A percentile compares a stretch with the other conserved stretches of the same genome.
Evolutionary conservation across 2,797 vertebrate species (phyloP).

Genomic region (Pangasius sanitwongsei): DNA sequence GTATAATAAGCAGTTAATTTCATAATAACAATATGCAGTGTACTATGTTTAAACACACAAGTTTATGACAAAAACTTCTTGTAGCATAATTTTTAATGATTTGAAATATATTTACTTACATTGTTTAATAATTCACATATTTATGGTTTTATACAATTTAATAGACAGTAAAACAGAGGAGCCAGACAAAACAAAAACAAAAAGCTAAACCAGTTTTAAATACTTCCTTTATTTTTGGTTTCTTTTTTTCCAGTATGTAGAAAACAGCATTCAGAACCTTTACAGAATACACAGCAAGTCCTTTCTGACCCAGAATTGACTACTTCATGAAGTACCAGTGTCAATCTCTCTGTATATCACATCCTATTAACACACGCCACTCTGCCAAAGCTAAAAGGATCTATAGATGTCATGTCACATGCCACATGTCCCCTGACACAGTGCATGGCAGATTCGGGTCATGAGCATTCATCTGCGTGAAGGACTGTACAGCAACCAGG

Average conservation of each 20-base stretch:
- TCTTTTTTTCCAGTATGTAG: not conserved
- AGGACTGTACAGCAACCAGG: constrained; percentile 44
- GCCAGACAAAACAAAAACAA: not conserved
- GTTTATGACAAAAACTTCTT: not conserved
- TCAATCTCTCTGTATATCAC: not conserved
- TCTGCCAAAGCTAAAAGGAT: constrained; percentile 1
- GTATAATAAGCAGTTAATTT: not conserved
- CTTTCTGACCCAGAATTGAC: not conserved
- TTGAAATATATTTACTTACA: not conserved
- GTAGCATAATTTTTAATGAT: not conserved
- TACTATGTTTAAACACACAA: not conserved
- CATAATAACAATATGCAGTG: not conserved
- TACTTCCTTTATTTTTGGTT: not conserved
- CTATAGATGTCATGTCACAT: constrained; percentile 26
- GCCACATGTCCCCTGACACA: constrained; percentile 69
- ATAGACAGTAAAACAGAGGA: not conserved
- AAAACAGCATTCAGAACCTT: not conserved
- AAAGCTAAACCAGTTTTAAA: not conserved
- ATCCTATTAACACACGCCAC: not conserved
- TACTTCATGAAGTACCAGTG: not conserved
- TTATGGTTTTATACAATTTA: not conserved
- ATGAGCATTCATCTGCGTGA: constrained; percentile 65
- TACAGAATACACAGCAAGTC: not conserved
- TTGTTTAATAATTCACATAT: not conserved
- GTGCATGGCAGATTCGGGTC: constrained; percentile 54